Evolutionary conservation across 64 coral and sea anemone genomes (phyloP).

Genomic region (Stichodactyla mertensii): DNA sequence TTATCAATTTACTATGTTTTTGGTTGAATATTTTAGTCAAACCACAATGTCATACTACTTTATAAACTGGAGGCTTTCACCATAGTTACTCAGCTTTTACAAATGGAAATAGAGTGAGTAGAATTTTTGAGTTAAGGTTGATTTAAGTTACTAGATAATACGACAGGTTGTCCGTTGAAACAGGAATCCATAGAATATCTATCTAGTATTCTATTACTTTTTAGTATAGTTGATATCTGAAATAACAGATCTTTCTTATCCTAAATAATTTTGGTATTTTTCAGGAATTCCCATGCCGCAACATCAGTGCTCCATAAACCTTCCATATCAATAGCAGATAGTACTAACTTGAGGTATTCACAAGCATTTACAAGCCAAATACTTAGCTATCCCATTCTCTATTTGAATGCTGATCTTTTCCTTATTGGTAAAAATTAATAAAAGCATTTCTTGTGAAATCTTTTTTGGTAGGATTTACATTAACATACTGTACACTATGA

Average conservation of each 20-base stretch:
- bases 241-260: background rate
- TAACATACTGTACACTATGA: slow-evolving; percentile 90
- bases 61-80: slow-evolving; percentile 75
- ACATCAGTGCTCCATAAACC: slow-evolving; percentile 81
- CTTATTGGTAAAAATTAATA: too few species aligned
- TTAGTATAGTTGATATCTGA: background rate
- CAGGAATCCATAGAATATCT: too few species aligned
- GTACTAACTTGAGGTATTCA: slow-evolving; percentile 53
- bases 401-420: too few species aligned
- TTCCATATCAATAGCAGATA: slow-evolving; percentile 84
- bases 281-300: slow-evolving; percentile 67
- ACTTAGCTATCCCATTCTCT: background rate
- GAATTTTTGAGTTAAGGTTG: background rate
- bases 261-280: background rate
- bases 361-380: background rate
- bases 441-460: too few species aligned
- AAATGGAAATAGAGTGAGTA: slow-evolving; percentile 95
- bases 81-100: slow-evolving; percentile 81
- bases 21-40: slow-evolving; percentile 39
- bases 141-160: background rate
- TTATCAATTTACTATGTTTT: too few species aligned
- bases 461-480: slow-evolving; percentile 65
- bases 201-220: too few species aligned
- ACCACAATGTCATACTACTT: slow-evolving; percentile 83
- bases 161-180: too few species aligned